Base-by-base conservation (phyloP, 2,888 invertebrate genomes). In the Neocrepidodera transversa region DNA sequence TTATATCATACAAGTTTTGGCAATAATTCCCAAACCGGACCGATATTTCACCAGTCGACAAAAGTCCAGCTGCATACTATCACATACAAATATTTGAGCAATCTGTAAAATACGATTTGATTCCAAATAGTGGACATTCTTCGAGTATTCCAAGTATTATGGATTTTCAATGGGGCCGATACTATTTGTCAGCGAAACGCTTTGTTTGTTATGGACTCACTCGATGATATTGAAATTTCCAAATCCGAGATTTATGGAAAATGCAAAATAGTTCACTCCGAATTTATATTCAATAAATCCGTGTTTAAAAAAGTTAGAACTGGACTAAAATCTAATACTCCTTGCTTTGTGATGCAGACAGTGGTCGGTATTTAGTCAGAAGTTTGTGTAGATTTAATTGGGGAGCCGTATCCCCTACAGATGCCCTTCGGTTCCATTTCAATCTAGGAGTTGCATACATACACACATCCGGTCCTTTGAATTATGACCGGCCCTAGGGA, bases 301-400 rank as follows among this genome's bases (percentile, higher is more conserved):
- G n/a, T n/a, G n/a, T n/a, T n/a, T n/a, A n/a, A n/a, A n/a, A n/a
- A n/a, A n/a, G n/a, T n/a, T n/a, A n/a, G n/a, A n/a, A n/a, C n/a
- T n/a, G n/a, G n/a, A n/a, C 38, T 38, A 38, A 38, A 38, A 8
- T 16, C 16, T 5, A 17, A n/a, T 13, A 45, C 6, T 45, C 4
- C 8, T 45, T 58, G 40, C 35, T 42, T 53, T 43, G 20, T 48
- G 56, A 47, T 45, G 40, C 51, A 47, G 58, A 57, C 61, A 62
- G 26, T 55, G 59, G 62, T 62, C 59, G 61, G 53, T 62, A 61
- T 66, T 63, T 62, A 65, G 59, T 45, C 47, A 28, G 45, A 36
- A 53, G 53, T 60, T 59, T 62, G 68, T 66, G 26, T 63, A 64
- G 61, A 59, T 64, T 61, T 71, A 68, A 71, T 71, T 68, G 69